phyloP scores from a whole-genome alignment of 2,797 vertebrate genomes.

The Melopsittacus undulatus region DNA sequence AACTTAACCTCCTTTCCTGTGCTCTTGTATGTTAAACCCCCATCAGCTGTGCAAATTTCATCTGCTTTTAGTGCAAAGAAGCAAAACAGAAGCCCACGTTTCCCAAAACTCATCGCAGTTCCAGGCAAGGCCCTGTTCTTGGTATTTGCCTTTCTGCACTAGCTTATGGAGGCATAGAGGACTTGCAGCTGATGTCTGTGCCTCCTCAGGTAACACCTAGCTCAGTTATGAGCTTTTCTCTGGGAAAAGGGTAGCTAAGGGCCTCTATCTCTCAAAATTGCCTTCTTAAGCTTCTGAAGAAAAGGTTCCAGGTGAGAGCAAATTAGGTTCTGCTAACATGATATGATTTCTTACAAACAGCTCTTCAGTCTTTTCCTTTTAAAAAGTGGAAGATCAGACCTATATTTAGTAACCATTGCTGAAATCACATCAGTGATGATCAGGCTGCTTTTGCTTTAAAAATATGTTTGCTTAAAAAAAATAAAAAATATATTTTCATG shows the following conservation, averaged over 20 bases:
- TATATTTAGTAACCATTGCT: background rate
- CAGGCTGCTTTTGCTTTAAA: background rate
- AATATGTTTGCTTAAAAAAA: background rate
- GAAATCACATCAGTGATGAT: background rate
- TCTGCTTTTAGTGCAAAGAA: background rate
- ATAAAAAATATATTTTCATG: background rate
- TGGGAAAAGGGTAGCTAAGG: background rate
- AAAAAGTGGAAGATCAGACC: background rate
- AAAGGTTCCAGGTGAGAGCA: background rate
- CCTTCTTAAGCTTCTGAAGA: background rate
- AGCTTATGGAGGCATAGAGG: background rate
- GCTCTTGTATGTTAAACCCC: accelerated
- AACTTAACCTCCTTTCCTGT: background rate
- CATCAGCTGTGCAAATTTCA: background rate
- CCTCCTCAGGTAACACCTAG: background rate
- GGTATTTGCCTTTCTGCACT: background rate
- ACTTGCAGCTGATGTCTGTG: background rate
- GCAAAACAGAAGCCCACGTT: background rate
- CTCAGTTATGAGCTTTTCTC: background rate
- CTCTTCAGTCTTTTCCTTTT: background rate
- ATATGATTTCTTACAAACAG: background rate
- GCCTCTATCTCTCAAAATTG: background rate
- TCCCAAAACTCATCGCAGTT: background rate
- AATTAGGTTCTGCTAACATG: background rate
- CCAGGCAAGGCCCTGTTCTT: background rate